Percentiles rank a stretch among this genome's conserved stretches.
Evolutionary conservation across 2,797 vertebrate genomes (phyloP).

Genomic region (Anas capensis): DNA sequence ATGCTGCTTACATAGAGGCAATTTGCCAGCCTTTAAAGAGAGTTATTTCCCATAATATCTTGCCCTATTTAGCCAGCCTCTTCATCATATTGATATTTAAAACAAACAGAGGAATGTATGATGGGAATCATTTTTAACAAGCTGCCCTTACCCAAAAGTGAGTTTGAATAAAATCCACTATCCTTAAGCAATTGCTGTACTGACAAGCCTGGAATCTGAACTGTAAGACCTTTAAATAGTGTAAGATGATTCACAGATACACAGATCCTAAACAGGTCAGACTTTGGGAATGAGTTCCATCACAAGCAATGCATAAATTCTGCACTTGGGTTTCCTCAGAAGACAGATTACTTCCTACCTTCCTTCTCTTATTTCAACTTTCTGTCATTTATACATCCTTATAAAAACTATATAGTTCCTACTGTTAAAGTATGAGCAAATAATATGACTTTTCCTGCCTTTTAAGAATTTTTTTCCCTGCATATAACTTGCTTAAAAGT

Average conservation of each 20-base stretch:
- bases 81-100: conserved; percentile 20
- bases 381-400: neutral
- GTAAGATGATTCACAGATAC: neutral
- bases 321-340: neutral
- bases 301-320: neutral
- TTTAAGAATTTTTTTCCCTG: neutral
- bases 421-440: neutral
- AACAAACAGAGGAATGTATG: neutral
- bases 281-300: neutral
- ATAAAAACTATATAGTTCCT: neutral
- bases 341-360: neutral
- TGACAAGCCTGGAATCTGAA: neutral
- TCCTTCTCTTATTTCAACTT: neutral
- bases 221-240: neutral
- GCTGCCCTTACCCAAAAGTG: neutral
- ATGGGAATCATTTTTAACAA: conserved; percentile 8
- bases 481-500: neutral
- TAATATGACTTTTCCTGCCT: neutral
- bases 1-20: neutral
- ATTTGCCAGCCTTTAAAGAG: conserved; percentile 5
- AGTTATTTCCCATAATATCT: neutral
- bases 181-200: neutral
- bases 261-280: neutral
- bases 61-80: neutral
- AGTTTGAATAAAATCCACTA: neutral